Evolutionary conservation across 2,113 vertebrate species (phyloP), one percentile per base, ranked within the genome.

Genomic region (Petroica traversi): DNA sequence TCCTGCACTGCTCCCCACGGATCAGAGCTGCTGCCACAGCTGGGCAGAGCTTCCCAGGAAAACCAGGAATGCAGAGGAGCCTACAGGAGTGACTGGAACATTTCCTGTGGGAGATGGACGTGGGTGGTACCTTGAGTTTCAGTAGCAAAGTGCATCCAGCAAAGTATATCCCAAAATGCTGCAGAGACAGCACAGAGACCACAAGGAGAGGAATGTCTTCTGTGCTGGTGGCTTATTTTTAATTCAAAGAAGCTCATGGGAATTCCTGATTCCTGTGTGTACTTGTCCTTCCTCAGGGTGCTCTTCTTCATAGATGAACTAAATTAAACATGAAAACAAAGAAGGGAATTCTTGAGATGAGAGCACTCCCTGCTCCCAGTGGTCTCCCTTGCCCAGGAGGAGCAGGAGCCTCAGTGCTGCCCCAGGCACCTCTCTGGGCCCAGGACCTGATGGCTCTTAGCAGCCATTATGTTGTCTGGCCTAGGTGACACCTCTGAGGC

Each of bases 1-100:
- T 28, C 63, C 86, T 75, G 8, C 31, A 2, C 18, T 2, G 25
- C 55, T 68, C 34, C 51, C 2, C 0, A 1, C 1, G 12, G 18
- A 5, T 46, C 66, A 38, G n/a, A 86, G 63, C 41, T 6, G 23
- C 43, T 74, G 25, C 64, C 2, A 1, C 12, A 3, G n/a, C 78
- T 43, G 23, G 25, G 49, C 45, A 36, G 54, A 67, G 40, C 14
- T 49, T 11, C 43, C 24, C 0, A 0, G 28, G 66, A 45, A 25
- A 68, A 14, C 17, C 14, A 0, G 0, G 29, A 8, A 11, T 38
- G 36, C 26, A 1, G 1, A 0, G 19, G 45, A 48, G 19, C 25
- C 19, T 5, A 0, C 16, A 33, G 68, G 45, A 78, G 46, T 17
- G 18, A 5, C 46, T 2, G 12, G 74, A 63, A 33, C 49, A 5